These are phyloP conservation scores for Ophion slaviceki DNA, from an alignment of 2,888 invertebrate genomes.

Conservation along the genomic window DNA sequence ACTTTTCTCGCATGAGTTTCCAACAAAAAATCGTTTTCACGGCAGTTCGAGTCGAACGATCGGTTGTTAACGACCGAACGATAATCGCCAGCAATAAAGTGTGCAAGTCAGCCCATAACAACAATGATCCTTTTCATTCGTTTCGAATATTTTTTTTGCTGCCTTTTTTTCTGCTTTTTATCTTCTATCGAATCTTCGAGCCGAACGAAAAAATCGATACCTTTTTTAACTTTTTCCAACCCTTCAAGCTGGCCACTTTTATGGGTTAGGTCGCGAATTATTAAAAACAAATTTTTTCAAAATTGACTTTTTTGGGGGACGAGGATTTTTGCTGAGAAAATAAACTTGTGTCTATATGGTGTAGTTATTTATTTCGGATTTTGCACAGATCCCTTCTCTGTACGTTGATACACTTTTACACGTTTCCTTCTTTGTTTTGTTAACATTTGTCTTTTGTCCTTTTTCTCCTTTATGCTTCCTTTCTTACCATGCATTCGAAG, in stretches of 20 bases:
- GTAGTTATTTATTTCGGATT: not conserved
- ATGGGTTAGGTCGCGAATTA: slow-evolving; percentile 15
- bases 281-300: too few relatives aligned
- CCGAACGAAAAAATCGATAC: not conserved
- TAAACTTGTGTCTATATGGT: not conserved
- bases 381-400: too few relatives aligned
- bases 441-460: too few relatives aligned
- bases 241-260: slow-evolving; percentile 10
- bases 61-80: not conserved
- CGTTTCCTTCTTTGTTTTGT: too few relatives aligned
- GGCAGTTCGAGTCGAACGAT: not conserved
- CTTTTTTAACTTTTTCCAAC: not conserved
- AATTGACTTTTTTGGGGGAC: too few relatives aligned
- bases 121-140: slow-evolving; percentile 62
- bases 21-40: not conserved
- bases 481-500: too few relatives aligned
- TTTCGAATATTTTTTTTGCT: slow-evolving; percentile 30
- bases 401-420: not conserved
- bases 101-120: slow-evolving; percentile 71
- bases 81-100: slow-evolving; percentile 47
- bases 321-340: too few relatives aligned
- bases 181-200: not conserved
- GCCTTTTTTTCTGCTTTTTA: not conserved
- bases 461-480: too few relatives aligned
- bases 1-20: slow-evolving; percentile 5